phyloP scores from a whole-genome alignment of 2,113 vertebrate species.

The Steatornis caripensis region DNA sequence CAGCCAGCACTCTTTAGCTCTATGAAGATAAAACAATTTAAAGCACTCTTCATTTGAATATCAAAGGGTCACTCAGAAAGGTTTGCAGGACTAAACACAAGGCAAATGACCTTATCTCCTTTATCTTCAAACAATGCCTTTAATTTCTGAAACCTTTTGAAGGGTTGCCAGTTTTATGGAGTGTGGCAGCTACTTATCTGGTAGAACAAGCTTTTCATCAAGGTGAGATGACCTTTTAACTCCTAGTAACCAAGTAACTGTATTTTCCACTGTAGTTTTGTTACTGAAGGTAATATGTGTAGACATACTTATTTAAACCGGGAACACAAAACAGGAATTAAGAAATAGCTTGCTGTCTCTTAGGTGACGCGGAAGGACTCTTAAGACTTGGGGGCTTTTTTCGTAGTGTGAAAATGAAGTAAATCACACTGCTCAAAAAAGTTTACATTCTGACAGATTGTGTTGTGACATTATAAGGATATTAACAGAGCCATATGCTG shows the following conservation, averaged over 20 bases:
- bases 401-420: neutral
- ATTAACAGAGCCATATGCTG: constrained; percentile 44
- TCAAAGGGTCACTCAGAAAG: constrained; percentile 54
- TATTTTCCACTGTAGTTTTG: neutral
- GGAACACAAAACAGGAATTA: neutral
- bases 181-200: constrained; percentile 20
- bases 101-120: constrained; percentile 27
- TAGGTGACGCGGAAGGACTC: neutral
- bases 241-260: constrained; percentile 24
- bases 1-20: constrained; percentile 5
- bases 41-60: constrained; percentile 42
- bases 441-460: constrained; percentile 30
- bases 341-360: neutral
- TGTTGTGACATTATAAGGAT: neutral
- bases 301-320: neutral
- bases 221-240: constrained; percentile 49
- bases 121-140: constrained; percentile 64
- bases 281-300: constrained; percentile 7
- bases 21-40: constrained; percentile 36
- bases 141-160: constrained; percentile 64
- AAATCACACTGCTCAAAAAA: neutral
- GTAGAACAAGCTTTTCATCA: constrained; percentile 46
- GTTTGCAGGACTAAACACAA: constrained; percentile 42
- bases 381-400: neutral
- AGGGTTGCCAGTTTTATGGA: constrained; percentile 49